phyloP scores from a whole-genome alignment of 2,113 vertebrate genomes.

The Thinocorus orbignyianus region DNA sequence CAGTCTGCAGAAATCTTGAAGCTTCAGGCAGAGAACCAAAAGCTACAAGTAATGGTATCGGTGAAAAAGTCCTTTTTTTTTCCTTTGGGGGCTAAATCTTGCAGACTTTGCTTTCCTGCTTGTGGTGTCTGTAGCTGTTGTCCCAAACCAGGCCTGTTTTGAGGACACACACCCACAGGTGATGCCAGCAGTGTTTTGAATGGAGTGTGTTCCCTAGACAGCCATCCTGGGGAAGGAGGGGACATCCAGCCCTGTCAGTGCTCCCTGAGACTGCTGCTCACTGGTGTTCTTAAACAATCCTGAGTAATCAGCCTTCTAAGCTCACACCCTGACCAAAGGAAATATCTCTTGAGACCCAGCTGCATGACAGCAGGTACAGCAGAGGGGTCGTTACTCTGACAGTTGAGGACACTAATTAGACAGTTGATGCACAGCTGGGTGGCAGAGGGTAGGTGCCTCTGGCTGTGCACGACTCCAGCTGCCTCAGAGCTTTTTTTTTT shows the following conservation, averaged over 20 bases:
- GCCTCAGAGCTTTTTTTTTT: not conserved
- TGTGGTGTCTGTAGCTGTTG: not conserved
- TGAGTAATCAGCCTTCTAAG: too few species aligned
- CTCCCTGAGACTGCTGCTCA: not conserved
- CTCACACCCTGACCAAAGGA: not conserved
- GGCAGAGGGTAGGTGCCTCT: not conserved
- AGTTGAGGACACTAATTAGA: not conserved
- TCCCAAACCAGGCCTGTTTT: not conserved
- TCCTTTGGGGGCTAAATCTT: not conserved
- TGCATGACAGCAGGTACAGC: rapidly evolving
- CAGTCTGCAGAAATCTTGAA: constrained; percentile 82
- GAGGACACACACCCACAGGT: not conserved
- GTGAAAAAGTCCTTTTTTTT: constrained; percentile 43
- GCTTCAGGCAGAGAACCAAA: constrained; percentile 84
- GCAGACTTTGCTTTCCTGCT: not conserved
- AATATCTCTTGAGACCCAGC: not conserved
- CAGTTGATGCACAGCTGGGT: not conserved
- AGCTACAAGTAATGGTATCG: constrained; percentile 77
- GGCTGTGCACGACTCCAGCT: not conserved
- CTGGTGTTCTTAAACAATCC: not conserved
- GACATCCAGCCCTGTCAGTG: not conserved
- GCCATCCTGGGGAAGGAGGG: not conserved
- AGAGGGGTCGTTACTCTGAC: not conserved
- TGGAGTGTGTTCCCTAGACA: not conserved
- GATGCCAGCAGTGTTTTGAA: not conserved